Conservation (phyloP, 2,888 invertebrate species). For the Andrena trimmerana region DNA sequence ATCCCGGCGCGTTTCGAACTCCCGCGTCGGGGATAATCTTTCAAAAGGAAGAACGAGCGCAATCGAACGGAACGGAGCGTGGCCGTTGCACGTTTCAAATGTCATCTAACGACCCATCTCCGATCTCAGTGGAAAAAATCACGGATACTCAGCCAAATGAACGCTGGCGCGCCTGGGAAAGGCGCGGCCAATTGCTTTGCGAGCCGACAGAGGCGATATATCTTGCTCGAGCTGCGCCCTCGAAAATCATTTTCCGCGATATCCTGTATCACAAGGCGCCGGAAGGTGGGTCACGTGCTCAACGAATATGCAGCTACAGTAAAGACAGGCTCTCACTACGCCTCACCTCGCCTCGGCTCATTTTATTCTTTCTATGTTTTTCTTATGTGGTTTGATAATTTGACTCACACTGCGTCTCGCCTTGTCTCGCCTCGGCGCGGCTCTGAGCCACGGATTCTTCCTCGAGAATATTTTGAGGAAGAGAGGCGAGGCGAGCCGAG, state of each 20-base stretch:
- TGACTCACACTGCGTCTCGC: too few relatives aligned
- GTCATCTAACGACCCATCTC: constrained; percentile 32
- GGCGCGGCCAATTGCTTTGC: constrained; percentile 62
- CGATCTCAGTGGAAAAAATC: neutral
- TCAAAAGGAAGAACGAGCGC: neutral
- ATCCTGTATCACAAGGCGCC: too few relatives aligned
- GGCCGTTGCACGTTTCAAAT: constrained; percentile 22
- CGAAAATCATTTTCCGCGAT: constrained; percentile 56
- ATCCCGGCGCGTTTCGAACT: neutral
- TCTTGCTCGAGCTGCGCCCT: constrained; percentile 42
- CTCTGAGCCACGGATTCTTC: too few relatives aligned
- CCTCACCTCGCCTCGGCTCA: too few relatives aligned
- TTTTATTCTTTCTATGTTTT: too few relatives aligned
- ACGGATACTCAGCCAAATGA: constrained; percentile 26
- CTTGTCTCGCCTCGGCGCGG: too few relatives aligned
- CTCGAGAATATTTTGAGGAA: too few relatives aligned
- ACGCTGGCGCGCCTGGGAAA: constrained; percentile 49
- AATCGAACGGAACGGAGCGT: neutral
- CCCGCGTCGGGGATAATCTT: constrained; percentile 1
- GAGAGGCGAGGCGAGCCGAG: too few relatives aligned
- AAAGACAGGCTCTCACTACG: too few relatives aligned
- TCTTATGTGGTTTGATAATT: too few relatives aligned
- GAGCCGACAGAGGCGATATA: constrained; percentile 56
- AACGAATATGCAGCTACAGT: too few relatives aligned
- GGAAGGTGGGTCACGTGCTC: too few relatives aligned